Percentiles rank a stretch among this genome's conserved stretches.
Conservation (phyloP, 2,113 vertebrate species). For the Eptesicus fuscus region DNA sequence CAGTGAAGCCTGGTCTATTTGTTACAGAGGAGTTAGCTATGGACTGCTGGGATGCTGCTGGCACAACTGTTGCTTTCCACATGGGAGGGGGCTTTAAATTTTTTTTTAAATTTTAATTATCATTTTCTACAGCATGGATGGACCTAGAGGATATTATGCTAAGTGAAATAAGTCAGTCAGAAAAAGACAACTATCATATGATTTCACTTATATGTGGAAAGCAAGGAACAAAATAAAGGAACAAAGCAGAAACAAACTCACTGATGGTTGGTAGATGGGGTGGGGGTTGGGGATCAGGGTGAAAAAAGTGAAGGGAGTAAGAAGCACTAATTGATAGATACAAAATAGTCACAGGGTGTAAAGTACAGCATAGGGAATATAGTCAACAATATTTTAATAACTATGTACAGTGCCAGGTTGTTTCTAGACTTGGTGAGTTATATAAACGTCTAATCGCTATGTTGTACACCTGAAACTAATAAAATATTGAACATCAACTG, state of each 20-base stretch:
- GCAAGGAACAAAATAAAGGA: neutral
- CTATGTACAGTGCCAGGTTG: neutral
- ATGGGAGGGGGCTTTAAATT: neutral
- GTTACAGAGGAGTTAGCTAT: neutral
- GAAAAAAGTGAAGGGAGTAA: neutral
- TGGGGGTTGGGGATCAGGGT: neutral
- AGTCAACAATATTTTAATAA: neutral
- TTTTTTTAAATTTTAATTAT: neutral
- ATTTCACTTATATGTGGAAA: neutral
- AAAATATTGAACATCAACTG: neutral
- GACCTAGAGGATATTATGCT: neutral
- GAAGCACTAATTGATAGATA: neutral
- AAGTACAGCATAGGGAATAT: neutral
- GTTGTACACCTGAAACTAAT: neutral
- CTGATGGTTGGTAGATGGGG: neutral
- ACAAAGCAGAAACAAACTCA: neutral
- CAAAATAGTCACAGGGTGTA: neutral
- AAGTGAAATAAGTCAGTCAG: neutral
- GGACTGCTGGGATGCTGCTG: neutral
- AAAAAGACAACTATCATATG: neutral
- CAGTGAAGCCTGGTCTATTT: neutral
- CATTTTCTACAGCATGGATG: neutral
- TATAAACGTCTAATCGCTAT: neutral
- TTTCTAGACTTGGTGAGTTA: neutral
- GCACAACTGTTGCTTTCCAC: neutral